Conservation (phyloP, 1,140 invertebrate genomes). For the Lethrus apterus region DNA sequence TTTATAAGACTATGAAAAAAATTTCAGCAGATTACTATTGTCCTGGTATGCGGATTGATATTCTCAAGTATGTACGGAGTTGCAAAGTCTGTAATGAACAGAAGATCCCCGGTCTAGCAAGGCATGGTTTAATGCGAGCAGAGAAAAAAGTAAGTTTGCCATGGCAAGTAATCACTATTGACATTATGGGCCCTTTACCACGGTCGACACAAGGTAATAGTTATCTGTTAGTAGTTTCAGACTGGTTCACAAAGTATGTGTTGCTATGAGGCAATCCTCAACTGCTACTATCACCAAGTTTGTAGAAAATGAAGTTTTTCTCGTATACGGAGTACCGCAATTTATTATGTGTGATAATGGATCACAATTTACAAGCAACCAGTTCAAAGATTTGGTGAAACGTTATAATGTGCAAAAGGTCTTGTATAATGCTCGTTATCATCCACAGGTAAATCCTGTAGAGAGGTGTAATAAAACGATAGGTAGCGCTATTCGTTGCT, state of each 20-base stretch:
- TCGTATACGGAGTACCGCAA: constrained; percentile 19
- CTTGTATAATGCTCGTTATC: constrained; percentile 14
- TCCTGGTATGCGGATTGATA: constrained; percentile 17
- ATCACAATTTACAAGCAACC: constrained; percentile 14
- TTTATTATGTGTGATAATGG: constrained; percentile 25
- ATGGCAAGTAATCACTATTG: constrained; percentile 25
- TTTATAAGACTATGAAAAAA: constrained; percentile 19
- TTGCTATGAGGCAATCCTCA: constrained; percentile 11
- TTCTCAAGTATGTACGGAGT: constrained; percentile 6
- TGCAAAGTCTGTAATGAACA: constrained; percentile 19
- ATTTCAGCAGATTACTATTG: constrained; percentile 20
- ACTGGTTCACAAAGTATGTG: constrained; percentile 27
- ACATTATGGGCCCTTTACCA: constrained; percentile 40
- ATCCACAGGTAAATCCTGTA: constrained; percentile 14
- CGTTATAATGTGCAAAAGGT: constrained; percentile 11
- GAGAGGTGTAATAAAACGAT: not conserved
- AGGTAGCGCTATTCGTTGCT: not conserved
- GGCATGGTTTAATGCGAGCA: constrained; percentile 17
- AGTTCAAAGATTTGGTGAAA: not conserved
- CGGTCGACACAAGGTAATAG: constrained; percentile 23
- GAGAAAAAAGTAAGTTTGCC: constrained; percentile 19
- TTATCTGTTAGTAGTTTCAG: constrained; percentile 36
- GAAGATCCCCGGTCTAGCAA: constrained; percentile 11
- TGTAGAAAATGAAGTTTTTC: constrained; percentile 21
- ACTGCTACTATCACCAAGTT: constrained; percentile 13